Evolutionary conservation across 2,113 vertebrate genomes (phyloP).

Genomic region (Pseudopodoces humilis): DNA sequence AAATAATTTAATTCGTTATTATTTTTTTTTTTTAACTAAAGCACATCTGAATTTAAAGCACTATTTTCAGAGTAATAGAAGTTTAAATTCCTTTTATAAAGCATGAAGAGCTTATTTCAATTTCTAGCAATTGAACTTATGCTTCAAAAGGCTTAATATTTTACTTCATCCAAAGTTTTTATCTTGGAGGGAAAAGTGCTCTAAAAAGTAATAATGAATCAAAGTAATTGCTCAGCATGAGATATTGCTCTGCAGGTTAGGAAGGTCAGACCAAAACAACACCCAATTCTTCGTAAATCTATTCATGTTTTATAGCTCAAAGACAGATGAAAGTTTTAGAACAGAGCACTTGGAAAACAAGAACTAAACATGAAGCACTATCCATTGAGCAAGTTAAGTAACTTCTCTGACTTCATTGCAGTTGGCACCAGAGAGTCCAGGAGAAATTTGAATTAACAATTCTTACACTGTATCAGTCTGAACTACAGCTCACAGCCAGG

Average conservation of each 20-base stretch:
- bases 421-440: neutral
- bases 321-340: neutral
- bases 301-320: neutral
- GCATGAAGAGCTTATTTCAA: neutral
- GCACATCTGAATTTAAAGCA: neutral
- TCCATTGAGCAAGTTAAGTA: neutral
- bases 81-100: neutral
- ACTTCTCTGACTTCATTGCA: neutral
- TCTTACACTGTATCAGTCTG: neutral
- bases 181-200: neutral
- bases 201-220: constrained; percentile 6
- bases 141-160: constrained; percentile 7
- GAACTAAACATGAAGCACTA: neutral
- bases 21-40: neutral
- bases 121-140: neutral
- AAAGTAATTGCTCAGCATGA: neutral
- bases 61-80: neutral
- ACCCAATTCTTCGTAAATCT: neutral
- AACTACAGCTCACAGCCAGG: neutral
- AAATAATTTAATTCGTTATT: constrained; percentile 14
- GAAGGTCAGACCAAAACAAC: neutral
- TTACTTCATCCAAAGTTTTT: neutral
- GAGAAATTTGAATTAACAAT: neutral
- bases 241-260: neutral
- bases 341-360: neutral